Base-by-base conservation (phyloP, 2,888 invertebrate species). In the Sesia bembeciformis region DNA sequence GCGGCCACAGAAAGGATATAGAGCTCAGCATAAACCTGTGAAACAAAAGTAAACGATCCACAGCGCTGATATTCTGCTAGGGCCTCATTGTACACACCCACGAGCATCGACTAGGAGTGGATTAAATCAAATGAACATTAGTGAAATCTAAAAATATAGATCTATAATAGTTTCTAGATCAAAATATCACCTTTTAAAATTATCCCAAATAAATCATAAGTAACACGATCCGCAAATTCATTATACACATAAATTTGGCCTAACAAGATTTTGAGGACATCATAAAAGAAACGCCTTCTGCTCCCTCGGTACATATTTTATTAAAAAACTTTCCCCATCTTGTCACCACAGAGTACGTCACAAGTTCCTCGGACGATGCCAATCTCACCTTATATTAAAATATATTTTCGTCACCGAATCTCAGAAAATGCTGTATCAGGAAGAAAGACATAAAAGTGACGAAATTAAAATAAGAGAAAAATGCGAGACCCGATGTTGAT, bases 281-380 rank as follows among this genome's bases (percentile, higher is more conserved):
- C 76, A 70, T 78, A 78, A 80, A 77, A 67, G 64, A 59, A 71
- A 68, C 50, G 54, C 56, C 65, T 63, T 65, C 63, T 63, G 63
- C 61, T 61, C 58, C 54, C 50, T 53, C 54, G 60, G 70, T 73
- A 76, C 73, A 77, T 78, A 75, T 82, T 80, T 78, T 82, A 83
- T 82, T 84, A 82, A 82, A 84, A 83, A 82, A 82, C 68, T 83
- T 82, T 70, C 55, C 66, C 63, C 70, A 70, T 79, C 73, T 63
- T 72, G 76, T 76, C 78, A 73, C 74, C 76, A 65, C 72, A 67
- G 72, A 66, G 64, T 63, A 64, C 67, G 70, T 72, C 64, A 63
- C 68, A 70, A 70, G 68, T 72, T 72, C 54, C 55, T 59, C 54
- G 64, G 58, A 58, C 58, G 63, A 66, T 63, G 67, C 64, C 74